phyloP scores from a whole-genome alignment of 2,797 vertebrate species.

The Eospalax fontanierii region DNA sequence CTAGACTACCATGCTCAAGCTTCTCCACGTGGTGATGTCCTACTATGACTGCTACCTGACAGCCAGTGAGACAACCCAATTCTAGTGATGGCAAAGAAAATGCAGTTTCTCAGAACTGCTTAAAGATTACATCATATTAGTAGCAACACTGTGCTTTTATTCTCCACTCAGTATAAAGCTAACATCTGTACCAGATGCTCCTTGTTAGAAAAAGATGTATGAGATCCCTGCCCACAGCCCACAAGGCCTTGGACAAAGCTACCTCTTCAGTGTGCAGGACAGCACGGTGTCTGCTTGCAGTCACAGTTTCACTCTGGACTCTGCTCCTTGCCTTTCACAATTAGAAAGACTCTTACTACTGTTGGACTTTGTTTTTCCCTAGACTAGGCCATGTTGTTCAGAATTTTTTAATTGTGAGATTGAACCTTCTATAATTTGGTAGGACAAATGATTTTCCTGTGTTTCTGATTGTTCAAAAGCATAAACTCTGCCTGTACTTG shows the following conservation, averaged over 20 bases:
- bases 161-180: not conserved
- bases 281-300: not conserved
- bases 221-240: not conserved
- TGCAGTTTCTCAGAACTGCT: not conserved
- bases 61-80: not conserved
- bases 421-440: conserved; percentile 32
- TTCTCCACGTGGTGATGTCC: not conserved
- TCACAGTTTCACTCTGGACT: not conserved
- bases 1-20: not conserved
- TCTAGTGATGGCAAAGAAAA: not conserved
- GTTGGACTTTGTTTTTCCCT: not conserved
- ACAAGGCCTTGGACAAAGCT: not conserved
- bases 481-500: not conserved
- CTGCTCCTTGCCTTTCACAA: not conserved
- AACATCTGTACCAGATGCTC: not conserved
- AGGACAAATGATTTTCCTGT: conserved; percentile 42
- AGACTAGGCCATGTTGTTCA: not conserved
- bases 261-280: not conserved
- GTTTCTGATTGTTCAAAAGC: conserved; percentile 6
- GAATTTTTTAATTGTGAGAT: conserved; percentile 2
- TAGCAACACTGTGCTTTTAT: not conserved
- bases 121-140: not conserved
- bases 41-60: not conserved
- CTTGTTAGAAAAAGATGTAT: not conserved
- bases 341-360: not conserved